These are phyloP conservation scores for Anthoptus insignis DNA, from an alignment of 2,888 invertebrate species.

Conservation along the genomic window DNA sequence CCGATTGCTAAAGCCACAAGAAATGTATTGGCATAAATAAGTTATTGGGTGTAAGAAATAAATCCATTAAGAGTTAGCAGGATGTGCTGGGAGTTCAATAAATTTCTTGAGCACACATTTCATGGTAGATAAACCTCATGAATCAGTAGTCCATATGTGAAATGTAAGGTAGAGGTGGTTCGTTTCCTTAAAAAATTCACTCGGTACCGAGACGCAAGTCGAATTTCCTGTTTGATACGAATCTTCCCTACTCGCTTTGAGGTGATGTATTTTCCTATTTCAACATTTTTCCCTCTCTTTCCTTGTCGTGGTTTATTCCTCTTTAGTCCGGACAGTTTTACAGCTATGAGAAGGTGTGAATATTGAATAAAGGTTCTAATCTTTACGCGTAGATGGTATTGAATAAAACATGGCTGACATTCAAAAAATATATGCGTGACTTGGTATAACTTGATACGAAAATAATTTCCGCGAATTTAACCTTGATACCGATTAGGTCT, in stretches of 20 bases:
- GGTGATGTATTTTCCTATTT: conserved; percentile 86
- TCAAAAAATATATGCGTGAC: no score
- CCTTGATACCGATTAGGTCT: neutral
- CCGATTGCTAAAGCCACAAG: no score
- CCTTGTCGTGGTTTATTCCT: conserved; percentile 22
- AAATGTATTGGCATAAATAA: neutral
- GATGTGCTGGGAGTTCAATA: conserved; percentile 76
- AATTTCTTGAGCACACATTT: conserved; percentile 77
- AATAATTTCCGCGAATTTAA: neutral
- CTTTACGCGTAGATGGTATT: neutral
- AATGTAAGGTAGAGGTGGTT: conserved; percentile 74
- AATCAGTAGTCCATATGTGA: conserved; percentile 83
- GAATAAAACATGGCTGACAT: no score
- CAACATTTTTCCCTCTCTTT: conserved; percentile 76
- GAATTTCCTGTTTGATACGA: conserved; percentile 86
- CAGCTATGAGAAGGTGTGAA: conserved; percentile 18
- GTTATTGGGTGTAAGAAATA: conserved; percentile 46
- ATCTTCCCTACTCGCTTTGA: conserved; percentile 86
- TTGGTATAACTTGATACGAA: no score
- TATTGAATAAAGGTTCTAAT: neutral
- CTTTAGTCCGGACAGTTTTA: conserved; percentile 15
- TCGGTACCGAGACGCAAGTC: conserved; percentile 74
- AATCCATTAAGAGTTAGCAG: conserved; percentile 66
- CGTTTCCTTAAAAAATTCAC: conserved; percentile 79
- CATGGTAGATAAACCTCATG: conserved; percentile 85